A percentile compares a stretch with the other conserved stretches of the same genome.
Evolutionary conservation across 2,888 invertebrate species (phyloP).

Genomic region (Elegia similella): DNA sequence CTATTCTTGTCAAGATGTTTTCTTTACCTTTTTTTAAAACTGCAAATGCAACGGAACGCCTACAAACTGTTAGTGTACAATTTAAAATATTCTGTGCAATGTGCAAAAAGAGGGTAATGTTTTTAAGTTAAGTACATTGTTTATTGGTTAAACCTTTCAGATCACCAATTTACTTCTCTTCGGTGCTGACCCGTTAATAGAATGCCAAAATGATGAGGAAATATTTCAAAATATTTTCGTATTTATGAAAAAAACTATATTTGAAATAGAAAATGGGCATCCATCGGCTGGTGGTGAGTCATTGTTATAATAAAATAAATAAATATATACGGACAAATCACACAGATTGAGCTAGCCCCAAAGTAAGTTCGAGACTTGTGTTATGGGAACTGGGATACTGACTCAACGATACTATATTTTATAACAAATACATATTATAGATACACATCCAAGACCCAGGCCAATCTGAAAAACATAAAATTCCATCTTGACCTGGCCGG

Average conservation of each 20-base stretch:
- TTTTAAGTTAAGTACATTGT: not conserved
- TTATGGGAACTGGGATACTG: too few relatives aligned
- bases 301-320: too few relatives aligned
- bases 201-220: constrained; percentile 48
- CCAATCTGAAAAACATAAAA: too few relatives aligned
- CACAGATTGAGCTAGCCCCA: too few relatives aligned
- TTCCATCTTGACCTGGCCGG: too few relatives aligned
- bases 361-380: too few relatives aligned
- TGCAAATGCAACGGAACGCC: constrained; percentile 37
- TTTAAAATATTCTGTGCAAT: too few relatives aligned
- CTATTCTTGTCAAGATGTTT: constrained; percentile 60
- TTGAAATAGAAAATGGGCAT: constrained; percentile 27
- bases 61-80: constrained; percentile 46
- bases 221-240: constrained; percentile 56
- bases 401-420: too few relatives aligned
- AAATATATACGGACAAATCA: too few relatives aligned
- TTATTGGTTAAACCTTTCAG: constrained; percentile 36
- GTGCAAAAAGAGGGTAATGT: too few relatives aligned
- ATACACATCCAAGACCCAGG: too few relatives aligned
- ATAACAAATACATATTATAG: too few relatives aligned
- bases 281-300: not conserved
- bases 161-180: constrained; percentile 57
- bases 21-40: constrained; percentile 46
- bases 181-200: constrained; percentile 61
- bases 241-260: constrained; percentile 39